Evolutionary conservation across 2,797 vertebrate species (phyloP).

Genomic region (Morus bassanus): DNA sequence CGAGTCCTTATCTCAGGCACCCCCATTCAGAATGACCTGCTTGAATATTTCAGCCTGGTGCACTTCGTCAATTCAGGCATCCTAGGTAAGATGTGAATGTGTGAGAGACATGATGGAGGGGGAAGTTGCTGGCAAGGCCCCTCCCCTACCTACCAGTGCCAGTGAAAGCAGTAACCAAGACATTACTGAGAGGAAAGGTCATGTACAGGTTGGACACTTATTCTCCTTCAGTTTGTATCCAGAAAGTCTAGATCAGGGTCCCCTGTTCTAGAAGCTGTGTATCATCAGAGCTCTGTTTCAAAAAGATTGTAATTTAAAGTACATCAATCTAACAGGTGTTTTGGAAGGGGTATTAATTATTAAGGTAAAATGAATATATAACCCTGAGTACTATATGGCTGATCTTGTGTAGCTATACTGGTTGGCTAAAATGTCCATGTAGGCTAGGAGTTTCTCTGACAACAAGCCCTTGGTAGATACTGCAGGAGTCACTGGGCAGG

Average conservation of each 20-base stretch:
- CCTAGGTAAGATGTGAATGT: constrained; percentile 79
- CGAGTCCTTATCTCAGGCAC: constrained; percentile 96
- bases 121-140: neutral
- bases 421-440: neutral
- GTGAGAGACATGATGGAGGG: neutral
- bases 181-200: neutral
- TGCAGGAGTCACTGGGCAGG: neutral
- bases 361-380: neutral
- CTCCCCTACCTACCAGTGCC: neutral
- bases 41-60: constrained; percentile 98
- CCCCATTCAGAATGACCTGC: constrained; percentile 96
- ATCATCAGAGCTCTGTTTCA: neutral
- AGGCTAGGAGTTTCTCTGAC: neutral
- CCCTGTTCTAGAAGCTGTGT: neutral
- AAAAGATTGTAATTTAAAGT: neutral
- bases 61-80: constrained; percentile 96
- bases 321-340: neutral
- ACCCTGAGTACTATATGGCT: neutral
- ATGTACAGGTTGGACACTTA: neutral
- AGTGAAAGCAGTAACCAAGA: neutral
- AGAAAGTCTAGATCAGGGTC: neutral
- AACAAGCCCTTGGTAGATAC: neutral
- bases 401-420: neutral
- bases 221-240: neutral
- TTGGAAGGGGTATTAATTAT: neutral